Percentiles rank a stretch among this genome's conserved stretches.
These are phyloP conservation scores for Tiaroga cobitis DNA, from an alignment of 2,797 vertebrate genomes.

Conservation along the genomic window DNA sequence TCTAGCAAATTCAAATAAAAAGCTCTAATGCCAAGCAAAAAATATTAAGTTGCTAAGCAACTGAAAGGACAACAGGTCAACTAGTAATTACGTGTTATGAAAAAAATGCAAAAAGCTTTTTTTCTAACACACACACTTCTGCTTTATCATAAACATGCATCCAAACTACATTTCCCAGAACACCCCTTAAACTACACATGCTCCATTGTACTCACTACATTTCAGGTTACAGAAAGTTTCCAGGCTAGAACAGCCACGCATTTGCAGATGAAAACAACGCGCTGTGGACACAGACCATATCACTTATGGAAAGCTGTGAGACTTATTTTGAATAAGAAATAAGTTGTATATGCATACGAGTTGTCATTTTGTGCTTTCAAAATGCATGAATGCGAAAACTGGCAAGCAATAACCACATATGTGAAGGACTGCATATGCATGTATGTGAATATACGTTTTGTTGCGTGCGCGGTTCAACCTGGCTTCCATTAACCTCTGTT, in stretches of 20 bases:
- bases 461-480: constrained; percentile 51
- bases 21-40: constrained; percentile 55
- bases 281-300: constrained; percentile 5
- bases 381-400: background rate
- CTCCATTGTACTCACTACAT: background rate
- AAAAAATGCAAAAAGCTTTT: constrained; percentile 32
- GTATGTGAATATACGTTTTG: constrained; percentile 12
- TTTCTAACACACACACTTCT: background rate
- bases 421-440: background rate
- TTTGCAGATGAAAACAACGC: background rate
- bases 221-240: background rate
- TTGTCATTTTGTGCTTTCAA: constrained; percentile 8
- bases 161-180: constrained; percentile 27
- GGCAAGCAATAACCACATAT: constrained; percentile 13
- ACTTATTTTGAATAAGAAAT: background rate
- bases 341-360: background rate
- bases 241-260: constrained; percentile 9
- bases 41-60: constrained; percentile 58
- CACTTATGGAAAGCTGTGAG: background rate
- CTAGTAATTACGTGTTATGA: constrained; percentile 52
- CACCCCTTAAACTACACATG: background rate
- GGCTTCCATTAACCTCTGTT: constrained; percentile 63
- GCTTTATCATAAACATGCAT: background rate
- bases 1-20: constrained; percentile 61
- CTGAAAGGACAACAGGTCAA: constrained; percentile 47